Conservation (phyloP, 2,797 vertebrate species). For the Cirrhinus mrigala region DNA sequence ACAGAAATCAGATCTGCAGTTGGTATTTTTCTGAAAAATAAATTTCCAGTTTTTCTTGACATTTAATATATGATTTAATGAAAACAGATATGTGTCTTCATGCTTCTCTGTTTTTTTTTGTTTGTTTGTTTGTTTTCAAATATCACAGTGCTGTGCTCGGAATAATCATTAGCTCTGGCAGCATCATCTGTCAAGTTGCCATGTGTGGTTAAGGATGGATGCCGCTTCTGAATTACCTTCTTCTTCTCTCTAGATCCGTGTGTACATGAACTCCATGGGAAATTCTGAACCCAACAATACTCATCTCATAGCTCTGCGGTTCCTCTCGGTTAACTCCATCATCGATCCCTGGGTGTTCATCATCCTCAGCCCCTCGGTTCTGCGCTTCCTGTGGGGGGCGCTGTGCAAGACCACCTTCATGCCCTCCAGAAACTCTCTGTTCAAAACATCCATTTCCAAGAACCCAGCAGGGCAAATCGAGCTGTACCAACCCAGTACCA, state of each 20-base stretch:
- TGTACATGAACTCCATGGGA: constrained; percentile 81
- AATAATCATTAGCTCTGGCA: background rate
- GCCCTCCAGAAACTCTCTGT: constrained; percentile 56
- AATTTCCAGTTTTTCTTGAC: background rate
- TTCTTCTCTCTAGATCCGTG: constrained; percentile 80
- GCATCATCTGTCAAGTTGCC: background rate
- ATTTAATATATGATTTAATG: background rate
- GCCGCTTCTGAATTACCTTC: background rate
- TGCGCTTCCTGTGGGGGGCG: constrained; percentile 80
- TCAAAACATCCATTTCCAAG: constrained; percentile 51
- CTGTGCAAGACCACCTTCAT: constrained; percentile 67
- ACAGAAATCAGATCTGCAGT: background rate
- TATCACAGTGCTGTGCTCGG: background rate
- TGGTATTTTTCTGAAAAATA: background rate
- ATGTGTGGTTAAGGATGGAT: background rate
- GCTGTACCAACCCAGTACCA: constrained; percentile 35
- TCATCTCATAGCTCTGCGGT: constrained; percentile 86
- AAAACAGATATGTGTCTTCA: background rate
- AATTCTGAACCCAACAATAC: background rate
- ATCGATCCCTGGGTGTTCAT: constrained; percentile 93
- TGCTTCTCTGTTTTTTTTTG: background rate
- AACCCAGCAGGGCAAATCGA: constrained; percentile 29
- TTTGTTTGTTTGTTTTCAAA: too few species aligned
- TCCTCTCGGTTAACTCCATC: constrained; percentile 91
- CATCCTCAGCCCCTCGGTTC: constrained; percentile 87